Conservation (phyloP, 2,113 vertebrate genomes). For the Chaetodon trifascialis region DNA sequence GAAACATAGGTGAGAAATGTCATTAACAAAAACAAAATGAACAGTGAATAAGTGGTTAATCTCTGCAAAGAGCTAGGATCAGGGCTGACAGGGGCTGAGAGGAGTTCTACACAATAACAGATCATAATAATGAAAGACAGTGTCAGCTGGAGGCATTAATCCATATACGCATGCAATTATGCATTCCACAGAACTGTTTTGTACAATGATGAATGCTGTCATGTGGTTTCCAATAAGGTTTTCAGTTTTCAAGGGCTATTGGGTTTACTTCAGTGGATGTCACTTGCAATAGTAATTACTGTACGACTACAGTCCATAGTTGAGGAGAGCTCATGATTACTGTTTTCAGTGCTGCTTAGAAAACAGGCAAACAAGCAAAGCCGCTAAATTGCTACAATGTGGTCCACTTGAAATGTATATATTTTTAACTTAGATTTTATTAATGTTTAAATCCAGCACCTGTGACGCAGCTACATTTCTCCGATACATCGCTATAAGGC, state of each 20-base stretch:
- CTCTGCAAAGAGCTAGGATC: background rate
- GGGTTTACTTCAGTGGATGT: slow-evolving; percentile 42
- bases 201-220: too few species aligned
- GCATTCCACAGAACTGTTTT: slow-evolving; percentile 17
- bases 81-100: background rate
- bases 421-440: background rate
- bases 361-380: background rate
- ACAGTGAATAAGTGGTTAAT: background rate
- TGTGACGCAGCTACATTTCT: background rate
- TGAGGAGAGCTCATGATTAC: slow-evolving; percentile 14
- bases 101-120: background rate
- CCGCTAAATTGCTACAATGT: background rate
- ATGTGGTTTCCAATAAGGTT: slow-evolving; percentile 38
- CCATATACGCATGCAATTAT: slow-evolving; percentile 25
- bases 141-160: slow-evolving; percentile 37
- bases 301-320: background rate
- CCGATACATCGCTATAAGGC: background rate
- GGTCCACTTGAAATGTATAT: background rate
- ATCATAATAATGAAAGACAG: slow-evolving; percentile 25
- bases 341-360: background rate
- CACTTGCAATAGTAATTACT: slow-evolving; percentile 39
- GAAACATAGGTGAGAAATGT: background rate
- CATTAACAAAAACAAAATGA: background rate
- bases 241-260: slow-evolving; percentile 54
- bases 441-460: background rate